Evolutionary conservation across 2,113 vertebrate species (phyloP), one percentile per base, ranked within the genome.

Genomic region (Sylvia atricapilla): DNA sequence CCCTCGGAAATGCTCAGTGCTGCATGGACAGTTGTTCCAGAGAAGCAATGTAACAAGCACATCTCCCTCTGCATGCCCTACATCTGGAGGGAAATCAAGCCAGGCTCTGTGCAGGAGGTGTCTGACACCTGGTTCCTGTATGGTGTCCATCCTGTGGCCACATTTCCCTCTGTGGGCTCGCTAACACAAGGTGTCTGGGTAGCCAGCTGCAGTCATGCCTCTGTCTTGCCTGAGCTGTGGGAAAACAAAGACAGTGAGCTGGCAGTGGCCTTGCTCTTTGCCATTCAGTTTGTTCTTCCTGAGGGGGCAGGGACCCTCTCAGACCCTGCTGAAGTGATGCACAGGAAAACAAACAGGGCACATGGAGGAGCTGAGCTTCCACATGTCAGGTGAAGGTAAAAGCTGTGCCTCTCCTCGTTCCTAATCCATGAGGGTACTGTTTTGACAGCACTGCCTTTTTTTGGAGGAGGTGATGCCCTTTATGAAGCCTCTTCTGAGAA

Each of bases 61-160:
- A 27, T 37, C 22, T 81, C 27, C 39, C 30, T 37, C 63, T 63
- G 64, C 19, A 27, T 24, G 9, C 12, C 13, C 5, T 15, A 10
- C 28, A 55, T 18, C 27, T 11, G 31, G 41, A 80, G 53, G 69
- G 24, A 28, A 60, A 27, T 7, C 41, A 35, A 67, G 67, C 3
- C 59, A 41, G 14, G 15, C 35, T 19, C 59, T 3, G 3, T 53
- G 50, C 5, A 6, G 55, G 46, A 15, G 20, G 24, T 31, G 9
- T 6, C 50, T 23, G 62, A 50, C 23, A 18, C 14, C 43, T 35
- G 39, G n/a, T 13, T 41, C 25, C 53, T 46, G 31, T 17, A 35
- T 4, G 33, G 10, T 37, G 37, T n/a, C 0, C 0, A 7, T 30
- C 46, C 20, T 56, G 52, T 20, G 20, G 13, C n/a, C 73, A 24